Conservation (phyloP, 1,140 invertebrate genomes). For the Acromyrmex echinatior region DNA sequence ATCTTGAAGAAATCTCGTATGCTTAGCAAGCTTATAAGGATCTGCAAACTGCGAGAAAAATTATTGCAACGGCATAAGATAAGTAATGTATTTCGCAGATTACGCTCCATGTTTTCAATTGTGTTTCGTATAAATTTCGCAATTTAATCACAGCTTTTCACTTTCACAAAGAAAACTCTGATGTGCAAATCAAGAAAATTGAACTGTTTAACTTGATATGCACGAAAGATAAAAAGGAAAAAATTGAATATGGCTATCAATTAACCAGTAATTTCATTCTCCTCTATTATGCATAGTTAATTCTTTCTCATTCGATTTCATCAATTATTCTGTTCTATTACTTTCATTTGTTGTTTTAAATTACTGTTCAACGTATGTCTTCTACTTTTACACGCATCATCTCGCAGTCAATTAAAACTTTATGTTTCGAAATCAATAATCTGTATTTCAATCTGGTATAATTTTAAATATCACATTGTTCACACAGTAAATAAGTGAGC, state of each 20-base stretch:
- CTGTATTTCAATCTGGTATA: background rate
- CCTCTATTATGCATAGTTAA: background rate
- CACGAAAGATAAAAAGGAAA: background rate
- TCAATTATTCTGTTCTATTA: background rate
- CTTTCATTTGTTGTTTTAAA: background rate
- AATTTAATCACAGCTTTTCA: constrained; percentile 8
- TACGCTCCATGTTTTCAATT: constrained; percentile 17
- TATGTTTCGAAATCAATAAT: background rate
- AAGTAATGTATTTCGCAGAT: constrained; percentile 2
- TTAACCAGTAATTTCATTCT: background rate
- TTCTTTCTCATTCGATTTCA: background rate
- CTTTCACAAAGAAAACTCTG: background rate
- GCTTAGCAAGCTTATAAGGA: background rate
- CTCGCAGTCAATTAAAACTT: background rate
- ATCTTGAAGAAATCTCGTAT: constrained; percentile 40
- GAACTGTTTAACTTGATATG: background rate
- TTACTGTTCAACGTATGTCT: background rate
- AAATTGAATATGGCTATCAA: background rate
- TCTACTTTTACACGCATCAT: background rate
- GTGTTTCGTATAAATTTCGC: background rate
- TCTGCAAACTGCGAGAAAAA: background rate
- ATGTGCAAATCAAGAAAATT: background rate
- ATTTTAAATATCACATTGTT: background rate
- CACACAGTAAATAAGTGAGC: constrained; percentile 26
- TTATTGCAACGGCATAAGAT: background rate